A percentile compares a stretch with the other conserved stretches of the same genome.
Conservation (phyloP, 2,113 vertebrate genomes). For the Sterrhoptilus dennistouni region DNA sequence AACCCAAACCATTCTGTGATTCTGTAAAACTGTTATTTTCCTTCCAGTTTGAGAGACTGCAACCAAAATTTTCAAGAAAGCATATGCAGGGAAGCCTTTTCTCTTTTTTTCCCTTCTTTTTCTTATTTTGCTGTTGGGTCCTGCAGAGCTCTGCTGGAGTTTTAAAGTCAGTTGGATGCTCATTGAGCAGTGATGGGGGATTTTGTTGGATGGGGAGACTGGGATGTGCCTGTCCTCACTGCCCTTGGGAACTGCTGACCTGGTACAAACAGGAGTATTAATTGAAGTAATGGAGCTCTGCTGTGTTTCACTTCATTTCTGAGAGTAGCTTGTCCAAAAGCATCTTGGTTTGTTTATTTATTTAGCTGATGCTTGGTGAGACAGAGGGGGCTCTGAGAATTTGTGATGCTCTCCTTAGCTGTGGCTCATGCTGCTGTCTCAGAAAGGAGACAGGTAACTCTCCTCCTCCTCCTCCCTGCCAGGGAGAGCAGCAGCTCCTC, state of each 20-base stretch:
- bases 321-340: background rate
- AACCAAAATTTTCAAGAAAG: background rate
- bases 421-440: background rate
- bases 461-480: background rate
- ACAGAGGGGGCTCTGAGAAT: background rate
- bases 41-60: background rate
- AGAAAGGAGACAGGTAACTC: background rate
- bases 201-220: background rate
- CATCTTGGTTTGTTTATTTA: background rate
- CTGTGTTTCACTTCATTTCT: background rate
- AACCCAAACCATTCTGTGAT: background rate
- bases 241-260: constrained; percentile 52
- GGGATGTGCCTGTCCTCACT: background rate
- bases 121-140: fast-evolving
- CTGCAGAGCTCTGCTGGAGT: background rate
- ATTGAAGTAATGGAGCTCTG: constrained; percentile 23
- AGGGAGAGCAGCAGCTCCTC: background rate
- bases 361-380: background rate
- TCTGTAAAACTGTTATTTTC: background rate
- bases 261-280: background rate
- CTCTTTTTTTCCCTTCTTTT: no score
- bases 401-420: background rate
- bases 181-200: fast-evolving
- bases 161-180: background rate
- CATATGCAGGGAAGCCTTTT: background rate